These are phyloP conservation scores for Pristiophorus japonicus DNA, from an alignment of 2,113 vertebrate species.

Conservation along the genomic window DNA sequence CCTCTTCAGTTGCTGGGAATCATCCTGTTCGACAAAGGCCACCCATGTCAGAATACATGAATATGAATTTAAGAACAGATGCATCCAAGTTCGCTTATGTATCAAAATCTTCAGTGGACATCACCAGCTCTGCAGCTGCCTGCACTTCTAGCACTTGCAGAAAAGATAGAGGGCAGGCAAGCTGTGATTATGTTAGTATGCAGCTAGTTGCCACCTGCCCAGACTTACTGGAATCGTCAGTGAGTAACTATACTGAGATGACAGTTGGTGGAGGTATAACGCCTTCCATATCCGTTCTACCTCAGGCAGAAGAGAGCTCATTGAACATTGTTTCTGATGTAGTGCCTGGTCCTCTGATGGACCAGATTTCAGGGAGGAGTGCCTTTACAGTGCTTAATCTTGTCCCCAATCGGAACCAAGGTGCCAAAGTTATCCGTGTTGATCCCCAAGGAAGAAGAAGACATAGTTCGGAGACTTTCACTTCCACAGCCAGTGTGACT, in stretches of 20 bases:
- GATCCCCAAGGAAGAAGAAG: conserved; percentile 68
- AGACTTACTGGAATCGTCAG: conserved; percentile 47
- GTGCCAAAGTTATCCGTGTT: conserved; percentile 74
- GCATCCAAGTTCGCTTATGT: conserved; percentile 46
- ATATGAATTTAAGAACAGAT: conserved; percentile 64
- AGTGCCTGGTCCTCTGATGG: conserved; percentile 40
- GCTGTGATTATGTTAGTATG: conserved; percentile 67
- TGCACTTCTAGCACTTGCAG: conserved; percentile 45
- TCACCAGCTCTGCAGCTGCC: conserved; percentile 40
- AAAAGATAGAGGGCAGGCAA: conserved; percentile 41
- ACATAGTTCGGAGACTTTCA: conserved; percentile 76
- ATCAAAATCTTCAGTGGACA: conserved; percentile 34
- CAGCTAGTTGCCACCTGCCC: conserved; percentile 51
- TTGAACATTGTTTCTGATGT: conserved; percentile 29
- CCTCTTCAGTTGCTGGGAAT: conserved; percentile 41
- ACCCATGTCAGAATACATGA: conserved; percentile 65
- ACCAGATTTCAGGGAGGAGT: conserved; percentile 50
- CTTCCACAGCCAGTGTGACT: conserved; percentile 55
- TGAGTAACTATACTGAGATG: conserved; percentile 55
- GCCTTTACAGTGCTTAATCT: conserved; percentile 68
- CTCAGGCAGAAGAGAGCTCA: conserved; percentile 31
- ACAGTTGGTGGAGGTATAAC: conserved; percentile 45
- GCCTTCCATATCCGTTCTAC: conserved; percentile 38
- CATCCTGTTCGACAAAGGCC: conserved; percentile 46
- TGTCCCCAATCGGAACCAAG: conserved; percentile 61